phyloP scores from a whole-genome alignment of 1,140 invertebrate genomes.

The Bombyx mori region ASM3026992v2 NC_085116.1:6766001-6766500 shows the following conservation, averaged over 20 bases:
- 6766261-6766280: not conserved
- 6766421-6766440: too few species aligned
- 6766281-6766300: not conserved
- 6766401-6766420: too few species aligned
- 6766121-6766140: slow-evolving; percentile 34
- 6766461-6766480: too few species aligned
- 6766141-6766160: slow-evolving; percentile 36
- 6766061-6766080: slow-evolving; percentile 41
- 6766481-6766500: too few species aligned
- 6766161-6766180: slow-evolving; percentile 31
- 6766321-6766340: too few species aligned
- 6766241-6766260: slow-evolving; percentile 33
- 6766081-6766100: slow-evolving; percentile 39
- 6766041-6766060: slow-evolving; percentile 28
- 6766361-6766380: too few species aligned
- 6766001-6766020: slow-evolving; percentile 71
- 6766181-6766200: slow-evolving; percentile 38
- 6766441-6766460: too few species aligned
- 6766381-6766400: too few species aligned
- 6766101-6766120: slow-evolving; percentile 41
- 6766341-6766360: too few species aligned
- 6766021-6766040: slow-evolving; percentile 54
- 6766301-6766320: not conserved
- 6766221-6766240: slow-evolving; percentile 45
- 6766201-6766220: slow-evolving; percentile 27